These are phyloP conservation scores for Nomada hirtipes DNA, from an alignment of 2,888 invertebrate genomes.

Conservation along the genomic window DNA sequence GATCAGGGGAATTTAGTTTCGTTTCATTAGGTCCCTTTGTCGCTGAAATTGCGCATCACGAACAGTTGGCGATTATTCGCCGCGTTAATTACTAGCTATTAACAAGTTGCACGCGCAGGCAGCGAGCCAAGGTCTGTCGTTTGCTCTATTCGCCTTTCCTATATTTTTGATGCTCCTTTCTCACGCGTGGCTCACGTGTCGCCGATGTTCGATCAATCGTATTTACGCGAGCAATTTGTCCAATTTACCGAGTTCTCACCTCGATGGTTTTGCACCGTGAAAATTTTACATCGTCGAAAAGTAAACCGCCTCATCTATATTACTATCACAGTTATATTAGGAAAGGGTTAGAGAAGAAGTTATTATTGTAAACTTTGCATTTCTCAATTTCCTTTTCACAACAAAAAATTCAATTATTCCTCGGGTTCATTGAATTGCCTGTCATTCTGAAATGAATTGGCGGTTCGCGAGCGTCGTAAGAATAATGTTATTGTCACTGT, in stretches of 20 bases:
- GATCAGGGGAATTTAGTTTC: conserved; percentile 13
- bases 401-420: neutral
- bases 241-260: neutral
- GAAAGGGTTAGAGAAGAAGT: no score
- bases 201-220: conserved; percentile 13
- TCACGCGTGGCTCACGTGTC: conserved; percentile 11
- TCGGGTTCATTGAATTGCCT: neutral
- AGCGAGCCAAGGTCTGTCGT: conserved; percentile 42
- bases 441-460: neutral
- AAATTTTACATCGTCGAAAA: no score
- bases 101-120: conserved; percentile 31
- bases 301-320: no score
- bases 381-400: no score
- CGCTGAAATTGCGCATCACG: conserved; percentile 24
- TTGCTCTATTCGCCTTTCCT: neutral
- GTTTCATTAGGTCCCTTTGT: conserved; percentile 40
- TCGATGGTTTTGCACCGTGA: neutral
- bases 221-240: conserved; percentile 3
- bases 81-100: conserved; percentile 57
- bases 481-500: conserved; percentile 4
- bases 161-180: neutral
- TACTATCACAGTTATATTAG: no score
- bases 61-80: conserved; percentile 40
- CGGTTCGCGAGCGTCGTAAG: neutral
- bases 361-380: neutral